Base-by-base conservation (phyloP, 2,113 vertebrate species). In the Motacilla tschutschensis region DNA sequence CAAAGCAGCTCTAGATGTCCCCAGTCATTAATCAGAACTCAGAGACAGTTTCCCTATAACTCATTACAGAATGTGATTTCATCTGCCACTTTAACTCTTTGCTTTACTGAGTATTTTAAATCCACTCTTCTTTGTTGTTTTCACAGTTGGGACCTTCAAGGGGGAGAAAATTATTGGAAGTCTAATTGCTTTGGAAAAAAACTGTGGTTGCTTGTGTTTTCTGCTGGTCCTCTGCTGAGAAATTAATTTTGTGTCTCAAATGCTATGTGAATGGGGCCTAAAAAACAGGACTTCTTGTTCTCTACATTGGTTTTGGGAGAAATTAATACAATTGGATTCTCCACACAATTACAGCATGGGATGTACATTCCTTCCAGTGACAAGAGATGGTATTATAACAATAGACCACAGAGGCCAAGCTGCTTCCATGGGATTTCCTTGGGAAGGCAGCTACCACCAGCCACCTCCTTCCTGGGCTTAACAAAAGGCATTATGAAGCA, bases 11-110 rank as follows among this genome's bases (percentile, higher is more conserved):
- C 92, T 94, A 91, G 83, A 72, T 86, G 92, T 96, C 94, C 95
- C 95, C 86, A 92, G 93, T 94, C 94, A 97, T 97, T 97, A 97
- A 97, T 97, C 94, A 97, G 96, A 95, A 95, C 92, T 90, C 24
- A 1, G 88, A 94, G 91, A 85, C 60, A 29, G 92, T 94, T 95
- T 94, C 76, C 63, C 72, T 95, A 95, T 95, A 94, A 96, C 91
- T 95, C 95, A 87, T 96, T 96, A 93, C 82, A 85, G 92, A 96
- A 85, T 65, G 46, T 90, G 51, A 65, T 75, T 79, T 85, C 59
- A 55, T 81, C 55, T 63, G 43, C 43, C 38, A 44, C 51, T 71
- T 94, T 93, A 87, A 87, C 92, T 89, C 65, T 81, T 92, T 31
- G 62, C 44, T 83, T 72, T 57, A 67, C n/a, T n/a, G 38, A 66